These are phyloP conservation scores for Chalcosyrphus nemorum DNA, from an alignment of 2,888 invertebrate genomes.

Conservation along the genomic window DNA sequence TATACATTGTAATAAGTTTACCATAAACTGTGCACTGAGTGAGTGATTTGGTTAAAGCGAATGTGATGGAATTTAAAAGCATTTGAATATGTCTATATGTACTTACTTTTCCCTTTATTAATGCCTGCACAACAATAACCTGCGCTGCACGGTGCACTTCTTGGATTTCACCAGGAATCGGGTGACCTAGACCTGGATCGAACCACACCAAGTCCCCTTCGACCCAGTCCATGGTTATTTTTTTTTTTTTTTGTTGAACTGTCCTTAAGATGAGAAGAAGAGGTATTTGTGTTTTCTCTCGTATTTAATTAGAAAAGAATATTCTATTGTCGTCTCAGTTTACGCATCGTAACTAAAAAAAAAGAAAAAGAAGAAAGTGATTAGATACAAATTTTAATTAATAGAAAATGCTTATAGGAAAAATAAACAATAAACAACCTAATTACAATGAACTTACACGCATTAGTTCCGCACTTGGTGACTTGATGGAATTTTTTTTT, in stretches of 20 bases:
- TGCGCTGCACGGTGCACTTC: conserved; percentile 95
- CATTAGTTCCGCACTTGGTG: neutral
- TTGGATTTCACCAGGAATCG: conserved; percentile 94
- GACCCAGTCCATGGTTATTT: conserved; percentile 84
- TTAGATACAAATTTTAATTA: neutral
- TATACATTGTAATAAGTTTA: conserved; percentile 9
- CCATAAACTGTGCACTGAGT: neutral
- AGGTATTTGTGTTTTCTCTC: neutral
- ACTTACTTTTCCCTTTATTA: conserved; percentile 92
- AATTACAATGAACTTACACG: neutral
- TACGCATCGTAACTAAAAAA: conserved; percentile 31
- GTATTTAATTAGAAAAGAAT: neutral
- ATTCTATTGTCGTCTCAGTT: conserved; percentile 4
- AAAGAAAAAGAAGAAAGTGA: conserved; percentile 16
- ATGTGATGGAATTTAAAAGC: conserved; percentile 4
- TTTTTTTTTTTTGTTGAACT: conserved; percentile 17
- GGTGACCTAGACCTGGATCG: conserved; percentile 94
- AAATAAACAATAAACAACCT: too few relatives aligned
- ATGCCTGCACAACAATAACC: conserved; percentile 93
- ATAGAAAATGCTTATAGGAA: too few relatives aligned
- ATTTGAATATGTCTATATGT: neutral
- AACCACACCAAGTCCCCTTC: conserved; percentile 97
- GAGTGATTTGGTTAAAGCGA: neutral
- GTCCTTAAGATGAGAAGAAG: neutral
- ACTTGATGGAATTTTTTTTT: neutral